A percentile compares a stretch with the other conserved stretches of the same genome.
Conservation (phyloP, 2,113 vertebrate species). For the Sciurus niger region DNA sequence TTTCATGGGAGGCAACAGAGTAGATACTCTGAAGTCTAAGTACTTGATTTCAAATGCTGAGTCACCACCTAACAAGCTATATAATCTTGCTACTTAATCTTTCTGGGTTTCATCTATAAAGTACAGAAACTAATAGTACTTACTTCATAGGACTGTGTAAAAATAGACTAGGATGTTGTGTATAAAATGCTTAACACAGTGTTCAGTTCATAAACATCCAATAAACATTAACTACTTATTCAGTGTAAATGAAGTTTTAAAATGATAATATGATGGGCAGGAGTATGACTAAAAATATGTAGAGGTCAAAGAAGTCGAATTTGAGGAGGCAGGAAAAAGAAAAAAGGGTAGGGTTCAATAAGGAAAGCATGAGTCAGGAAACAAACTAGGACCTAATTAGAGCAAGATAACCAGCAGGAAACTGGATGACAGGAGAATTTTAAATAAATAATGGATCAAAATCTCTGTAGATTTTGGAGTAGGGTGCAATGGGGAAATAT, state of each 20-base stretch:
- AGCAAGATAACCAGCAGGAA: neutral
- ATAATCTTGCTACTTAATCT: neutral
- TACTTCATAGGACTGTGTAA: neutral
- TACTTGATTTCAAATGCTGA: conserved; percentile 37
- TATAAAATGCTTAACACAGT: neutral
- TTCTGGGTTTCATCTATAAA: conserved; percentile 18
- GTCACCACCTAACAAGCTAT: neutral
- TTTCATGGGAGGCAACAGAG: neutral
- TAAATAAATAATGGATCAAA: neutral
- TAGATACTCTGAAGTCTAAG: neutral
- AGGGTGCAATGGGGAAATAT: neutral
- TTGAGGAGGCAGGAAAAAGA: neutral
- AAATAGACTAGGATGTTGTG: neutral
- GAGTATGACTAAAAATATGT: neutral
- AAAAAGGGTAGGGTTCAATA: neutral
- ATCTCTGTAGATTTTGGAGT: neutral
- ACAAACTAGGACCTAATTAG: neutral
- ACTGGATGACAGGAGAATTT: neutral
- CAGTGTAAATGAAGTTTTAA: neutral
- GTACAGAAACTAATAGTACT: neutral
- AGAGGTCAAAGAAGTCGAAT: conserved; percentile 24
- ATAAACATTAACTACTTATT: neutral
- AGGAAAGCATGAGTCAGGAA: neutral
- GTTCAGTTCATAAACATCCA: neutral
- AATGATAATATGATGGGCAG: neutral